Conservation (phyloP, 2,113 vertebrate species). For the cattle (Bos taurus) region ARS-UCD2.0 NC_037332.1:11176001-11176500, state of each 20-base stretch:
- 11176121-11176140: not conserved
- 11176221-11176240: not conserved
- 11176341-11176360: not conserved
- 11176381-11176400: not conserved
- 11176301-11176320: not conserved
- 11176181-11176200: not conserved
- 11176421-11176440: not conserved
- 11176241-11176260: not conserved
- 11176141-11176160: not conserved
- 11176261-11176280: not conserved
- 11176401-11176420: not conserved
- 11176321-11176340: not conserved
- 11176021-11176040: not conserved
- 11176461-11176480: not conserved
- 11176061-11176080: not conserved
- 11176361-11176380: not conserved
- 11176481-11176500: not conserved
- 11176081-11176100: not conserved
- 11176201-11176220: not conserved
- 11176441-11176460: not conserved
- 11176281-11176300: not conserved
- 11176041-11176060: not conserved
- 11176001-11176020: not conserved
- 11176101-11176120: not conserved
- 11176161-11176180: not conserved